Base-by-base conservation (phyloP, 1,140 invertebrate genomes). In the Parapsyche elsis region DNA sequence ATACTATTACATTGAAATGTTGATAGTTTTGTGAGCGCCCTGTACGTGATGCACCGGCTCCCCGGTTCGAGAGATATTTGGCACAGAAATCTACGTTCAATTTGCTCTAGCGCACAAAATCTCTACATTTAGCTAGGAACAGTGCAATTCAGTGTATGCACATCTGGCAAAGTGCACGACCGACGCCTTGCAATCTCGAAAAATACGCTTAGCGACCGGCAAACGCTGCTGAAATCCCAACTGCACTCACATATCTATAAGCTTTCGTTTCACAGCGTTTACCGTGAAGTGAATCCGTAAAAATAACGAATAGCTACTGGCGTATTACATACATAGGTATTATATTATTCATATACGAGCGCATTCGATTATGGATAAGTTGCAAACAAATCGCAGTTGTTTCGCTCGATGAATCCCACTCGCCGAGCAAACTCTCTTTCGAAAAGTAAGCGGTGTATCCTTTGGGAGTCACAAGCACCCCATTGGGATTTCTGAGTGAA, bases 21-120 rank as follows among this genome's bases (percentile, higher is more conserved):
- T 19, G 30, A 44, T 53, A 53, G 16, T 21, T 77, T 77, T 23
- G 12, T n/a, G 57, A 77, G 9, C 77, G 46, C 53, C 78, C 67
- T 61, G 24, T 74, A 64, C 0, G 16, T 19, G 49, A 74, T 75
- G 71, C 73, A 45, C 53, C 38, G 71, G 59, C 16, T 12, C 30
- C 61, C 44, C 49, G 57, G 78, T 45, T 57, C 70, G 23, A 38
- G 80, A 81, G 67, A 81, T 81, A 83, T 83, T 79, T 81, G 80
- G 81, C 81, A 79, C 78, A 78, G 77, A 74, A 83, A 81, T 83
- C 71, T 83, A 81, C 76, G 79, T 81, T 83, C 79, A 83, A 83
- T 83, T 83, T 83, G 81, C 77, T 81, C 80, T 61, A 71, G 21
- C 76, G 77, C 61, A 79, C 57, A 81, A 81, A 81, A 83, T 83